These are phyloP conservation scores for Nyctibius grandis DNA, from an alignment of 2,797 vertebrate genomes.

Conservation along the genomic window DNA sequence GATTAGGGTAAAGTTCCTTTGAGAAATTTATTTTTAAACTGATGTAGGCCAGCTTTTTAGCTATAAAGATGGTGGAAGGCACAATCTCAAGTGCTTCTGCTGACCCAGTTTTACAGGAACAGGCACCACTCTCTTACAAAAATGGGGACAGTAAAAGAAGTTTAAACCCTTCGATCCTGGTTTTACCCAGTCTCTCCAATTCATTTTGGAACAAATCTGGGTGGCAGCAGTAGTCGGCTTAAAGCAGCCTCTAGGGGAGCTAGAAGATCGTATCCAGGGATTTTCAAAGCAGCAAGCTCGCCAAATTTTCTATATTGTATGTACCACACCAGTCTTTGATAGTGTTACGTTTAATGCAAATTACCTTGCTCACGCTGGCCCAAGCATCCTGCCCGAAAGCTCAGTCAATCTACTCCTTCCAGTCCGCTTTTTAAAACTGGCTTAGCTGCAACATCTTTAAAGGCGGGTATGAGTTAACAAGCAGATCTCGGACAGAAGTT, in stretches of 20 bases:
- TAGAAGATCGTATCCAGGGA: constrained; percentile 5
- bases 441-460: not conserved
- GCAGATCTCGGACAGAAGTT: not conserved
- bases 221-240: not conserved
- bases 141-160: not conserved
- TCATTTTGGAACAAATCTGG: not conserved
- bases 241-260: constrained; percentile 48
- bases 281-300: not conserved
- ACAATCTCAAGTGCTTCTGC: constrained; percentile 4
- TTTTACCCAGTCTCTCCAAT: not conserved
- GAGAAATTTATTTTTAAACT: constrained; percentile 38
- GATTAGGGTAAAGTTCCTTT: not conserved
- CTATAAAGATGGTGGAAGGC: constrained; percentile 17
- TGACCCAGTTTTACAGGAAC: constrained; percentile 9
- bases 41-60: constrained; percentile 17
- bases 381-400: not conserved
- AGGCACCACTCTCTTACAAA: not conserved
- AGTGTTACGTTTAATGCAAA: not conserved
- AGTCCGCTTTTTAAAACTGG: not conserved
- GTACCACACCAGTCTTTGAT: not conserved
- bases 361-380: not conserved
- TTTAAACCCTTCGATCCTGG: not conserved
- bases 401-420: not conserved
- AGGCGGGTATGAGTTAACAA: not conserved
- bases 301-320: not conserved